Evolutionary conservation across 2,888 invertebrate genomes (phyloP).

Genomic region (Acrobasis consociella): DNA sequence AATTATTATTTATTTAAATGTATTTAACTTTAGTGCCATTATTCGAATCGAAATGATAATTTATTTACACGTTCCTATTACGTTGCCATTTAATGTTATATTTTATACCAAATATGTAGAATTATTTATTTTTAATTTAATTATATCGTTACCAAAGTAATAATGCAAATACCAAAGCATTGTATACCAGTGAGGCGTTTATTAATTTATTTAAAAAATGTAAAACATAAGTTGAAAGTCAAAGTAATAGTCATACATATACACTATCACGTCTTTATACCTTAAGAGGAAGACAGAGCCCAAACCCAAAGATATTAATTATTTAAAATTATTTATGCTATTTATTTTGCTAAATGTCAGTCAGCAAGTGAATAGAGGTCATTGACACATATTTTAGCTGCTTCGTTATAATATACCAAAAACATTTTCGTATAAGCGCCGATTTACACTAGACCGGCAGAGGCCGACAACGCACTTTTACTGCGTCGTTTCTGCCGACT

Average conservation of each 20-base stretch:
- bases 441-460: too few species aligned
- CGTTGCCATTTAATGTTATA: slow-evolving; percentile 52
- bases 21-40: neutral
- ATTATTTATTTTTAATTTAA: slow-evolving; percentile 31
- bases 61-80: slow-evolving; percentile 45
- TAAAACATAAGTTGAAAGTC: neutral
- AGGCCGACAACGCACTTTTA: too few species aligned
- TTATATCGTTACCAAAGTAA: slow-evolving; percentile 27
- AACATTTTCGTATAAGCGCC: too few species aligned
- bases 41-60: slow-evolving; percentile 11
- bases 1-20: neutral
- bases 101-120: slow-evolving; percentile 8
- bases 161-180: slow-evolving; percentile 41
- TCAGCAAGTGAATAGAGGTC: too few species aligned
- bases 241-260: too few species aligned
- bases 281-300: too few species aligned
- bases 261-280: too few species aligned
- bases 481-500: too few species aligned
- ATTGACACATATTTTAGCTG: too few species aligned
- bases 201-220: slow-evolving; percentile 1
- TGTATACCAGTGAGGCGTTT: slow-evolving; percentile 35
- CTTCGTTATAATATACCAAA: too few species aligned
- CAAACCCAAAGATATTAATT: neutral
- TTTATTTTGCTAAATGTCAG: too few species aligned
- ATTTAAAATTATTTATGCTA: too few species aligned